These are phyloP conservation scores for Danaus chrysippus DNA, from an alignment of 2,888 invertebrate genomes.

Conservation along the genomic window DNA sequence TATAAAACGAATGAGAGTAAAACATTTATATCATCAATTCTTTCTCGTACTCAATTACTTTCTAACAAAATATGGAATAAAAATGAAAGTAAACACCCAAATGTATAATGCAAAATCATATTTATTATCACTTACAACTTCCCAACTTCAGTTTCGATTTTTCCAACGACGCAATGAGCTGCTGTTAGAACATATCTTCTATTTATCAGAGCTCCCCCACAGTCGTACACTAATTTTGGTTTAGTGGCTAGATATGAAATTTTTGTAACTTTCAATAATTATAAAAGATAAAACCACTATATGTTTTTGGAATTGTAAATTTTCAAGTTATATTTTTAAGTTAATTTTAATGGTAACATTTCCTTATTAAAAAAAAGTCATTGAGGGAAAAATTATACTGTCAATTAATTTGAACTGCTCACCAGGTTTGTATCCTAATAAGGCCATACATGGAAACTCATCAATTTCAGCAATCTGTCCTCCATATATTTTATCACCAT, in stretches of 20 bases:
- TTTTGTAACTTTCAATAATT: no score
- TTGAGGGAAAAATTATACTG: no score
- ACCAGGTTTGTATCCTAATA: constrained; percentile 78
- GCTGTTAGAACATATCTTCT: constrained; percentile 79
- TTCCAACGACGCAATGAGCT: constrained; percentile 79
- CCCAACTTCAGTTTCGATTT: constrained; percentile 64
- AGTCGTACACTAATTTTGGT: constrained; percentile 69
- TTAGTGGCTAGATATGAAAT: constrained; percentile 14
- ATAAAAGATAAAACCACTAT: no score
- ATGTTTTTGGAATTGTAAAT: no score
- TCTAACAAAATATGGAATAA: not conserved
- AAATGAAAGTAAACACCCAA: not conserved
- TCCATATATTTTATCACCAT: constrained; percentile 80
- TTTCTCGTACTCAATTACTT: not conserved
- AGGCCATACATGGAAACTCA: constrained; percentile 82
- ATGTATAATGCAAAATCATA: not conserved
- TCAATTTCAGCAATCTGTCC: constrained; percentile 81
- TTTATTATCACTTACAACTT: constrained; percentile 69
- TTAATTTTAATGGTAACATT: no score
- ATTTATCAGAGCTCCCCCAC: constrained; percentile 80
- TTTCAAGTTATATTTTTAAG: no score
- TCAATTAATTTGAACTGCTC: constrained; percentile 34
- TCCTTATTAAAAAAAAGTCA: no score
- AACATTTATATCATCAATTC: not conserved
- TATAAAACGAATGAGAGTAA: no score